These are phyloP conservation scores for Solea solea DNA, from an alignment of 2,113 vertebrate species.

Conservation along the genomic window DNA sequence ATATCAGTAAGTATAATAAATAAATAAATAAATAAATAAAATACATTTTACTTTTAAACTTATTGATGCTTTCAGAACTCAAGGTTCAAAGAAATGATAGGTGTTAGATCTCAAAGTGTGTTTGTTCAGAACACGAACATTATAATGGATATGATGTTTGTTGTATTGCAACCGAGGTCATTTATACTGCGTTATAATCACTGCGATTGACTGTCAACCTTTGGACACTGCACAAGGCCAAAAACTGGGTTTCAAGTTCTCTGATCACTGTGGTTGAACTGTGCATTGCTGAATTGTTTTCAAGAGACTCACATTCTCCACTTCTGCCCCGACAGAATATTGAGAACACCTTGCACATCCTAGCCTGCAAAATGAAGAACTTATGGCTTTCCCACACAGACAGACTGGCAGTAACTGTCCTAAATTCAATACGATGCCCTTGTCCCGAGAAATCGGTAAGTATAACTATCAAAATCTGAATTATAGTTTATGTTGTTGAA, in stretches of 20 bases:
- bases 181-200: background rate
- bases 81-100: no score
- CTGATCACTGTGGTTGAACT: background rate
- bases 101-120: no score
- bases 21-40: no score
- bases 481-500: background rate
- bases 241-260: background rate
- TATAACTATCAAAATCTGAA: background rate
- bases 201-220: background rate
- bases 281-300: background rate
- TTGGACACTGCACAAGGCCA: background rate
- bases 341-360: slow-evolving; percentile 22
- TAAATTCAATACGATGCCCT: slow-evolving; percentile 1
- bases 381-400: background rate
- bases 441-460: slow-evolving; percentile 43
- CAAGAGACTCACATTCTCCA: background rate
- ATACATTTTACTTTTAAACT: no score
- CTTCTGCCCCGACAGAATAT: slow-evolving; percentile 37
- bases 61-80: no score
- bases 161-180: no score
- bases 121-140: background rate
- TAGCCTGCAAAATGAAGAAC: slow-evolving; percentile 55
- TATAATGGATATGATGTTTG: background rate
- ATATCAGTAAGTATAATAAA: no score
- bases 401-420: rapidly evolving